A percentile compares a stretch with the other conserved stretches of the same genome.
phyloP scores from a whole-genome alignment of 2,113 vertebrate species.

The Chamaea fasciata region DNA sequence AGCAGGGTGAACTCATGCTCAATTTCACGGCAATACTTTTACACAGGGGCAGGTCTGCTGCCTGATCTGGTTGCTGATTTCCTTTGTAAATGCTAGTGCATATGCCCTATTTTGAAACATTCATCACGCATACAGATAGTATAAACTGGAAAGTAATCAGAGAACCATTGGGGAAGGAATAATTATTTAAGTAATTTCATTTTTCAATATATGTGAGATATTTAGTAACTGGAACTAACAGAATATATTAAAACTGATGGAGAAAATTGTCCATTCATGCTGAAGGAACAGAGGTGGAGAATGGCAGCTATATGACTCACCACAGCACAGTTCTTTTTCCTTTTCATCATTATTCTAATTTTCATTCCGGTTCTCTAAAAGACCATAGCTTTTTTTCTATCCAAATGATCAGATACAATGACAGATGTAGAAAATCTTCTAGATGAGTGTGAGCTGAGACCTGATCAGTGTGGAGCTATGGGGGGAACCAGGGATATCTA shows the following conservation, averaged over 20 bases:
- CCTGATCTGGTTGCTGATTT: neutral
- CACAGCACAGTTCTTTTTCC: neutral
- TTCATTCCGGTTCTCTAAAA: conserved; percentile 13
- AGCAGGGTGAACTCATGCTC: neutral
- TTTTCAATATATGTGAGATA: neutral
- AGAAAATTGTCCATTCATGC: neutral
- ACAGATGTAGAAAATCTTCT: neutral
- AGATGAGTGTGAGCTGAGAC: neutral
- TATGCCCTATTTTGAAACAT: neutral
- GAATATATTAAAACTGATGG: neutral
- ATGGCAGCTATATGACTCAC: neutral
- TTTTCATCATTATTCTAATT: neutral
- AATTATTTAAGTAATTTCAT: neutral
- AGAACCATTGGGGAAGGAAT: neutral
- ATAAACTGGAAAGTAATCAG: neutral
- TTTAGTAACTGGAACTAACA: neutral
- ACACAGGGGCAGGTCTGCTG: neutral
- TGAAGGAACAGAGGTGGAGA: neutral
- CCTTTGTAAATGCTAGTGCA: neutral
- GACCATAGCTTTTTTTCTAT: neutral
- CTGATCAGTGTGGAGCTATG: neutral
- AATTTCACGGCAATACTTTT: neutral
- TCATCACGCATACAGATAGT: neutral
- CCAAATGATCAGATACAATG: neutral
- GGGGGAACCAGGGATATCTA: neutral